A percentile compares a stretch with the other conserved stretches of the same genome.
Evolutionary conservation across 2,113 vertebrate species (phyloP).

Genomic region (Crotalus tigris): DNA sequence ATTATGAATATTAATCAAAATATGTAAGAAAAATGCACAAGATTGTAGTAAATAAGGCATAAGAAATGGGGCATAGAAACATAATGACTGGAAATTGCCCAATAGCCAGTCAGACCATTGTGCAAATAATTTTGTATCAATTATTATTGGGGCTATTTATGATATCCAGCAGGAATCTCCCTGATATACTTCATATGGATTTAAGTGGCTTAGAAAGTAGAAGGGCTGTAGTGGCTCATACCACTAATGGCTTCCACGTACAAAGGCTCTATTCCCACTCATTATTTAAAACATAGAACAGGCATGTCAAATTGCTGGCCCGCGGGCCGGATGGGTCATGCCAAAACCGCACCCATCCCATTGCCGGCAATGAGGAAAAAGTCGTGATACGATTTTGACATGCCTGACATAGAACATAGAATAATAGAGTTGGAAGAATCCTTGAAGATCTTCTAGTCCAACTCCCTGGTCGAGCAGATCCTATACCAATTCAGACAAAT

Average conservation of each 20-base stretch:
- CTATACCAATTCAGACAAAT: too few species aligned
- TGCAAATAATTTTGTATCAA: neutral
- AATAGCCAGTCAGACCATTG: neutral
- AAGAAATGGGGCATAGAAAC: neutral
- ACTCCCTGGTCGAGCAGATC: too few species aligned
- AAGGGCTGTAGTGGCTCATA: neutral
- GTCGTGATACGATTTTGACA: too few species aligned
- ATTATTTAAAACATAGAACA: neutral
- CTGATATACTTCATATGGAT: neutral
- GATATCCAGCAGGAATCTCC: neutral
- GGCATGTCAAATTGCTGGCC: too few species aligned
- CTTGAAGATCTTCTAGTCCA: too few species aligned
- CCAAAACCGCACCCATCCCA: too few species aligned
- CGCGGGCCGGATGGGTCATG: too few species aligned
- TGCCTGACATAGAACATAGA: too few species aligned
- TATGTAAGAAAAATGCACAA: neutral
- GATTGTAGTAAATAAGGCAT: neutral
- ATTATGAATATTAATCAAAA: neutral
- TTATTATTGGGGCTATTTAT: neutral
- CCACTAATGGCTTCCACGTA: neutral
- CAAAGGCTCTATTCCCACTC: neutral
- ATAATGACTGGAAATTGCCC: neutral
- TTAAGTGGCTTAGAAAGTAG: neutral
- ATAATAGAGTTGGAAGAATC: too few species aligned
- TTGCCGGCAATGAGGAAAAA: too few species aligned